phyloP scores from a whole-genome alignment of 2,888 invertebrate genomes.

The Scelioninae gen. 1 region DNA sequence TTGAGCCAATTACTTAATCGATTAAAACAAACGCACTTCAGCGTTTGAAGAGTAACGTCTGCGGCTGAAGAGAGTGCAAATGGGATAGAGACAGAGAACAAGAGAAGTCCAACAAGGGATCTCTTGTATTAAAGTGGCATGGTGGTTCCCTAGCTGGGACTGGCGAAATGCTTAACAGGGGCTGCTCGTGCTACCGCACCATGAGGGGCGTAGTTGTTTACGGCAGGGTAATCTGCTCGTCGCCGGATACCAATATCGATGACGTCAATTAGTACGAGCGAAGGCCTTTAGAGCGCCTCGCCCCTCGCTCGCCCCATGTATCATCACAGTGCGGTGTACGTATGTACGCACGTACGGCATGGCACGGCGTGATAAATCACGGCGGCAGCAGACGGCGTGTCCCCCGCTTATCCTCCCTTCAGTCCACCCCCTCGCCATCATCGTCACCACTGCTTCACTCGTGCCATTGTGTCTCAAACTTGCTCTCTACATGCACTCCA shows the following conservation, averaged over 20 bases:
- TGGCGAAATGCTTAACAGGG: slow-evolving; percentile 68
- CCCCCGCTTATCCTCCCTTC: slow-evolving; percentile 79
- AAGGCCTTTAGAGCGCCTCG: slow-evolving; percentile 75
- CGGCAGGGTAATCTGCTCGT: slow-evolving; percentile 84
- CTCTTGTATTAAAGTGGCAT: slow-evolving; percentile 60
- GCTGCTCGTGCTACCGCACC: slow-evolving; percentile 48
- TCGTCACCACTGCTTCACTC: slow-evolving; percentile 48
- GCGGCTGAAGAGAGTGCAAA: slow-evolving; percentile 44
- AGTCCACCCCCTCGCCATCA: slow-evolving; percentile 45
- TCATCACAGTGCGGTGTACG: slow-evolving; percentile 80
- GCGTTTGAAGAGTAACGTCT: slow-evolving; percentile 35
- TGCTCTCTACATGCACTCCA: slow-evolving; percentile 65
- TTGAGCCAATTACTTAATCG: slow-evolving; percentile 52
- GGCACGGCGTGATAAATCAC: slow-evolving; percentile 82
- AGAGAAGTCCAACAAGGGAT: slow-evolving; percentile 13
- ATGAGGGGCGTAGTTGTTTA: slow-evolving; percentile 81
- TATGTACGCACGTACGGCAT: slow-evolving; percentile 75
- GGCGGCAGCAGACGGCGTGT: slow-evolving; percentile 81
- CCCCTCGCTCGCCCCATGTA: slow-evolving; percentile 77
- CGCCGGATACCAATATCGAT: slow-evolving; percentile 84
- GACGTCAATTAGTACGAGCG: slow-evolving; percentile 84
- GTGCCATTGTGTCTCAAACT: slow-evolving; percentile 64
- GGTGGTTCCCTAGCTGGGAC: slow-evolving; percentile 64
- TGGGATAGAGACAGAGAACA: slow-evolving; percentile 14
- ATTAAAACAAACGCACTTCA: slow-evolving; percentile 42